Base-by-base conservation (phyloP, 1,140 invertebrate genomes). In the Agrypnia vestita region DNA sequence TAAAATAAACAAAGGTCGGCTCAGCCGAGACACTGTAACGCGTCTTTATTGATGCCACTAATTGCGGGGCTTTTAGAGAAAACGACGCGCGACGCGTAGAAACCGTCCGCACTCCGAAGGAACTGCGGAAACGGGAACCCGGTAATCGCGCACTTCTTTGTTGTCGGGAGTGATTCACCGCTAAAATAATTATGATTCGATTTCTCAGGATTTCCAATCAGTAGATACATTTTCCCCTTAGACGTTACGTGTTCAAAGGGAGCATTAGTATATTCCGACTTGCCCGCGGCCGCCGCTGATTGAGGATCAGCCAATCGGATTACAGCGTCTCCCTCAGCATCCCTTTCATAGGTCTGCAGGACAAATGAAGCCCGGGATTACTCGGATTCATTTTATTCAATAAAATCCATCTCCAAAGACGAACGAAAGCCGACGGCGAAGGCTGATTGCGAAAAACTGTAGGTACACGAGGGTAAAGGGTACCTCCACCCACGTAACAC, bases 251-350 rank as follows among this genome's bases (percentile, higher is more conserved):
- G 25, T 74, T 74, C 51, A 74, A 74, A 74, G 53, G 71, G 51
- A 56, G 71, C 71, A 64, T 76, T 76, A 76, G 59, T 76, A 55
- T 76, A 76, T 76, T 62, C 56, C 59, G 17, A 47, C 46, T 78
- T 64, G 76, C 76, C 64, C 49, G 67, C 64, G 76, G 73, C 51
- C 51, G 10, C 59, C 44, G 43, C 44, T 78, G 76, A 78, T 78
- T 78, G 76, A 64, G 76, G 76, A 71, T 78, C 64, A 78, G 44
- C 62, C 76, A 78, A 78, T 78, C 67, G 76, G 76, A 78, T 78
- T 78, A 78, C 76, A 44, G 11, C 51, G 47, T 55, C 47, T 44
- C 51, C 64, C 55, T 19, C 74, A 19, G 13, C 44, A 21, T 62
- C 74, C 74, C 55, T 75, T 76, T 47, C 75, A 77, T 35, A 77